Evolutionary conservation across 2,888 invertebrate species (phyloP).

Genomic region (Athalia rosae): DNA sequence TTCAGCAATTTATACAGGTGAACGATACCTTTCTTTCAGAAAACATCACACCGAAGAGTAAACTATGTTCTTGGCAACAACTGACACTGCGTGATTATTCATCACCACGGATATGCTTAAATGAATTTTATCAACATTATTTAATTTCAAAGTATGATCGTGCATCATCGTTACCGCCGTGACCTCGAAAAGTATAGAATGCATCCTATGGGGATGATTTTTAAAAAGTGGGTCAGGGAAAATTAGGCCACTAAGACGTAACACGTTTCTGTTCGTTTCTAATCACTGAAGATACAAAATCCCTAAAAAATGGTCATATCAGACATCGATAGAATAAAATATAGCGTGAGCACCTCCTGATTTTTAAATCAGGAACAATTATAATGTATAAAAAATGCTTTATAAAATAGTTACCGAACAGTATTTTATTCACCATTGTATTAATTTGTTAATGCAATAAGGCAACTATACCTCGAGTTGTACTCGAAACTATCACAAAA

Average conservation of each 20-base stretch:
- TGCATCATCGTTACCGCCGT: conserved; percentile 16
- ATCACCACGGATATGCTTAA: conserved; percentile 34
- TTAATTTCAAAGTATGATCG: conserved; percentile 19
- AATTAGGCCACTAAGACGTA: conserved; percentile 8
- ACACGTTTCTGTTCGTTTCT: background rate
- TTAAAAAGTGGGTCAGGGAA: background rate
- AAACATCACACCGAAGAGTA: conserved; percentile 17
- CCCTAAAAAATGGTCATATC: conserved; percentile 31
- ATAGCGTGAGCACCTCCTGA: conserved; percentile 53
- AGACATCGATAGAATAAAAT: conserved; percentile 33
- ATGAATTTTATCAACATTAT: conserved; percentile 1
- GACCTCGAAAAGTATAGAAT: background rate
- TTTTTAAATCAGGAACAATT: conserved; percentile 53
- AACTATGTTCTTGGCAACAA: conserved; percentile 32
- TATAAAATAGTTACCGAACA: conserved; percentile 65
- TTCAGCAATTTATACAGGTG: conserved; percentile 1
- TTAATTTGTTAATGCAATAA: conserved; percentile 65
- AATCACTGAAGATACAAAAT: conserved; percentile 35
- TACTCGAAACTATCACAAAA: conserved; percentile 63
- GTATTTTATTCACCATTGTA: conserved; percentile 49
- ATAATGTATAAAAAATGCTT: conserved; percentile 55
- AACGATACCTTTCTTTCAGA: background rate
- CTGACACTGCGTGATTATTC: background rate
- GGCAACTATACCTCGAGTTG: conserved; percentile 65
- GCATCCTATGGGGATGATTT: conserved; percentile 15